Evolutionary conservation across 2,888 invertebrate genomes (phyloP).

Genomic region (Lordiphosa andalusiaca): DNA sequence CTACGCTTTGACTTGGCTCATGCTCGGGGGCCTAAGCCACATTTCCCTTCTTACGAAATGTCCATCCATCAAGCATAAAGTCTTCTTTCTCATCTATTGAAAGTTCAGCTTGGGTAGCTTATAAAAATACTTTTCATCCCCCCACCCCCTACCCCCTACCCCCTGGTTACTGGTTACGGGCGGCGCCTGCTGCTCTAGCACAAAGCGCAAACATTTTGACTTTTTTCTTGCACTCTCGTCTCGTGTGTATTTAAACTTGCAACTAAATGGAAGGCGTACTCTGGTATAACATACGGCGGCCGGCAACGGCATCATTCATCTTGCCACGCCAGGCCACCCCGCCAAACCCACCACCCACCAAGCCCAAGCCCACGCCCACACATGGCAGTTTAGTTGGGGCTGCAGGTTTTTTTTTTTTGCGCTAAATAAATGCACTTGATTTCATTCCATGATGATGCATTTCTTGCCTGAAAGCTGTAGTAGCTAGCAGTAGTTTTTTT

Average conservation of each 20-base stretch:
- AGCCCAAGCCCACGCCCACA: conserved; percentile 24
- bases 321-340: conserved; percentile 27
- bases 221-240: conserved; percentile 31
- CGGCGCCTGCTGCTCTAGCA: not conserved
- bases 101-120: conserved; percentile 17
- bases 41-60: conserved; percentile 40
- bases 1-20: too few relatives aligned
- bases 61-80: conserved; percentile 45
- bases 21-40: conserved; percentile 45
- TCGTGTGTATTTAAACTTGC: conserved; percentile 59
- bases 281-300: conserved; percentile 43
- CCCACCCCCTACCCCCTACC: too few relatives aligned
- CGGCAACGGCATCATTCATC: conserved; percentile 60
- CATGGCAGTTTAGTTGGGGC: conserved; percentile 2
- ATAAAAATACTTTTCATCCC: conserved; percentile 15
- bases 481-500: too few relatives aligned
- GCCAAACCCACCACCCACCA: conserved; percentile 2
- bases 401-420: conserved; percentile 6
- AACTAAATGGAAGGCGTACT: conserved; percentile 55
- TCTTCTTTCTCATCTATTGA: conserved; percentile 28
- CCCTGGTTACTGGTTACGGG: too few relatives aligned
- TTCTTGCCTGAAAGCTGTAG: conserved; percentile 37
- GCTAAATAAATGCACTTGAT: conserved; percentile 71
- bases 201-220: conserved; percentile 58
- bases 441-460: conserved; percentile 68